These are phyloP conservation scores for Isoperla grammatica DNA, from an alignment of 2,888 invertebrate species.

Conservation along the genomic window DNA sequence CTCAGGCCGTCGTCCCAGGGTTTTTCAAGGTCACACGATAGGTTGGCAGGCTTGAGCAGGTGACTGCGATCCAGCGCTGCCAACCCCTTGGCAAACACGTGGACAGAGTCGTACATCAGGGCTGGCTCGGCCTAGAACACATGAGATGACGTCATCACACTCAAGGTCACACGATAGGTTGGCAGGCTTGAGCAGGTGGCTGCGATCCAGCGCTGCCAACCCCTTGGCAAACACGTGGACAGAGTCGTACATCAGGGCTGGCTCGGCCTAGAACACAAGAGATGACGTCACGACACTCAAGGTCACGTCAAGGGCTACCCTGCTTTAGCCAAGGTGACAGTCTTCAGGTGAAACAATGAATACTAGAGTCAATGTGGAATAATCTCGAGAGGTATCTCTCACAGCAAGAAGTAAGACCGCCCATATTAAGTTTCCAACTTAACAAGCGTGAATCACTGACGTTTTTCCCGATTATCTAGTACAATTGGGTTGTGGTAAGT, in stretches of 20 bases:
- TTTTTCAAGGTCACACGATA: slow-evolving; percentile 74
- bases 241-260: slow-evolving; percentile 79
- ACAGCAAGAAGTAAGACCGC: no score
- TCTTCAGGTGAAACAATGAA: no score
- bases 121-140: slow-evolving; percentile 74
- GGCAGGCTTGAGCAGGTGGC: no score
- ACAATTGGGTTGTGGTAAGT: no score
- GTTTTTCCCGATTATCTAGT: no score
- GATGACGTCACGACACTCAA: no score
- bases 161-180: not conserved
- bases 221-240: slow-evolving; percentile 78
- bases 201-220: slow-evolving; percentile 60
- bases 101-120: slow-evolving; percentile 79
- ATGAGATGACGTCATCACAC: not conserved
- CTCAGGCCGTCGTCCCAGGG: slow-evolving; percentile 75
- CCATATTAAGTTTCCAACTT: no score
- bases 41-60: slow-evolving; percentile 61
- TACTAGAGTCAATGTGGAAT: no score
- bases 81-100: slow-evolving; percentile 72
- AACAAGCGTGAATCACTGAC: no score
- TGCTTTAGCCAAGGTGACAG: no score
- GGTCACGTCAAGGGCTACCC: slow-evolving; percentile 35
- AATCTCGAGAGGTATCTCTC: no score
- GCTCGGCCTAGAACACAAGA: slow-evolving; percentile 82
- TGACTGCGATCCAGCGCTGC: slow-evolving; percentile 66